Evolutionary conservation across 2,888 invertebrate genomes (phyloP), one percentile per base, ranked within the genome.

Genomic region (Eledone cirrhosa): DNA sequence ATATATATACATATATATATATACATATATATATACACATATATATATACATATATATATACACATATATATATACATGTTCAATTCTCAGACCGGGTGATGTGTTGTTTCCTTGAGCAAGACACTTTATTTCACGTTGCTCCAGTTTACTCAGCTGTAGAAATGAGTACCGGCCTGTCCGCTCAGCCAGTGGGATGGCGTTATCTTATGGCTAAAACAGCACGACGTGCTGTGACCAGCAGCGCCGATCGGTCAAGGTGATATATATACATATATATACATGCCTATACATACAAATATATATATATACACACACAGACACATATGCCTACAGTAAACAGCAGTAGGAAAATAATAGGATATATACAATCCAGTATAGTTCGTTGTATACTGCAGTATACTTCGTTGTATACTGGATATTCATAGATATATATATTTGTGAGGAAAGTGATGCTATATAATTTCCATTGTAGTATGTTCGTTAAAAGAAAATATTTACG

Each of bases 201-300:
- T n/a, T n/a, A n/a, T n/a, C n/a, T n/a, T n/a, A n/a, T n/a, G n/a
- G n/a, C n/a, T n/a, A n/a, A n/a, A n/a, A n/a, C n/a, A n/a, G n/a
- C n/a, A n/a, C n/a, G n/a, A n/a, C n/a, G n/a, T n/a, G n/a, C n/a
- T n/a, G n/a, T n/a, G n/a, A n/a, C n/a, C n/a, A n/a, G n/a, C n/a
- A n/a, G n/a, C n/a, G n/a, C n/a, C n/a, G n/a, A n/a, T n/a, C n/a
- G n/a, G n/a, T n/a, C n/a, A n/a, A n/a, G n/a, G n/a, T n/a, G n/a
- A n/a, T n/a, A n/a, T n/a, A n/a, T 53, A 53, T 53, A 53, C 53
- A 53, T 53, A 53, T 53, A 53, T 53, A 53, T 53, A 53, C 19
- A 53, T 53, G 22, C 19, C 13, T 53, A 53, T 53, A 16, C 19
- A 53, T 53, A 53, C 19, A 53, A 16, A 53, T 53, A 53, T 53